These are phyloP conservation scores for Hippocampus abdominalis DNA, from an alignment of 2,113 vertebrate genomes.

Conservation along the genomic window DNA sequence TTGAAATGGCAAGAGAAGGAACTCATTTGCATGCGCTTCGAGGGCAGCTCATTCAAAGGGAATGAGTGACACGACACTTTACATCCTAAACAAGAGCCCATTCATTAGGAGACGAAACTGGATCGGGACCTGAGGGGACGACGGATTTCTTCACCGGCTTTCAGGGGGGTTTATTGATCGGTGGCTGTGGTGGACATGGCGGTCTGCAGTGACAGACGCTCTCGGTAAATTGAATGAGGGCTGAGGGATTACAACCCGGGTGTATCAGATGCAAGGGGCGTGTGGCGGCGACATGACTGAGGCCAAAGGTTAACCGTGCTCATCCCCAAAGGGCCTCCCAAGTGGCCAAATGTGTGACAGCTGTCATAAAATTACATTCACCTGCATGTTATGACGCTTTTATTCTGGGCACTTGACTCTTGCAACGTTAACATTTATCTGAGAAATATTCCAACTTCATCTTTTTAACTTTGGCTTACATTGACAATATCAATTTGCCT, in stretches of 20 bases:
- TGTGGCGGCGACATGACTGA: slow-evolving; percentile 62
- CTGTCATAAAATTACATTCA: neutral
- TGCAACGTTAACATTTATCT: too few relatives aligned
- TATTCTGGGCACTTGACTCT: too few relatives aligned
- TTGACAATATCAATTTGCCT: too few relatives aligned
- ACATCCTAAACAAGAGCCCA: slow-evolving; percentile 84
- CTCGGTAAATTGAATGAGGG: slow-evolving; percentile 67
- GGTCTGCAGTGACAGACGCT: slow-evolving; percentile 67
- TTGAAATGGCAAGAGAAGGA: neutral
- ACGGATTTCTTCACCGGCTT: slow-evolving; percentile 59
- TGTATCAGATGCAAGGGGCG: slow-evolving; percentile 59
- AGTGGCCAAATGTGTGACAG: slow-evolving; percentile 31
- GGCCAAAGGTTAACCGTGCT: slow-evolving; percentile 62
- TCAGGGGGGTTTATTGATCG: slow-evolving; percentile 78
- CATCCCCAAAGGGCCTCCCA: slow-evolving; percentile 27
- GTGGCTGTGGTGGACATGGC: slow-evolving; percentile 70
- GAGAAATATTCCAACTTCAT: neutral
- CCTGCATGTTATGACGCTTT: too few relatives aligned
- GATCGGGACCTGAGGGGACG: slow-evolving; percentile 69
- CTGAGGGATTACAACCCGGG: slow-evolving; percentile 62
- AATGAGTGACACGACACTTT: slow-evolving; percentile 66
- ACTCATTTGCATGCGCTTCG: slow-evolving; percentile 12
- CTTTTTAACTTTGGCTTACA: neutral
- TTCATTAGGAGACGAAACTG: slow-evolving; percentile 74
- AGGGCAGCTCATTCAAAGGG: slow-evolving; percentile 63